phyloP scores from a whole-genome alignment of 2,797 vertebrate species.

The Todus mexicanus region DNA sequence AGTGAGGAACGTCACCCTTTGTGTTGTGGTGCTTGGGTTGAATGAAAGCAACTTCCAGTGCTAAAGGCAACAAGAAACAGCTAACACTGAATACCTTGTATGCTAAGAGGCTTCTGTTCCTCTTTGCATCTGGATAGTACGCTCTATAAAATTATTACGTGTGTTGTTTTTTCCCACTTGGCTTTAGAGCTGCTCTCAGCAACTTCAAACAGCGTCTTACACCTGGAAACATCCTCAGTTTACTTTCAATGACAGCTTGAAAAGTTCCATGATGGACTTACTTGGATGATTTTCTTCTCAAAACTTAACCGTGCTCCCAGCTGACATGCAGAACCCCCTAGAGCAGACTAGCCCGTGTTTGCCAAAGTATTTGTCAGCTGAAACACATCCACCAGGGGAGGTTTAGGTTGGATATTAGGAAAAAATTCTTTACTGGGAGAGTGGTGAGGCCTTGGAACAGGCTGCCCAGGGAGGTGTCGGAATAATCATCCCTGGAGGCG shows the following conservation, averaged over 20 bases:
- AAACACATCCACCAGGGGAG: too few species aligned
- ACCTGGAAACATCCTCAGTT: neutral
- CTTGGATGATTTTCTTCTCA: neutral
- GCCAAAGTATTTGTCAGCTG: neutral
- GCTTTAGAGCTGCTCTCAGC: neutral
- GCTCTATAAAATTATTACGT: neutral
- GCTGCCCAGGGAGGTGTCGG: too few species aligned
- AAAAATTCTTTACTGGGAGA: too few species aligned
- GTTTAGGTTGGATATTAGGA: too few species aligned
- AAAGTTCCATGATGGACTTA: neutral
- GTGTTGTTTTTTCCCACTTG: neutral
- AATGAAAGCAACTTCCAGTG: neutral
- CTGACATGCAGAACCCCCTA: neutral
- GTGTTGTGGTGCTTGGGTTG: accelerated
- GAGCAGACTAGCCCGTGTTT: neutral
- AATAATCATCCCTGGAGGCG: too few species aligned
- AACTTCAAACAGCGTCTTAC: neutral
- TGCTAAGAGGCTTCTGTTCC: neutral
- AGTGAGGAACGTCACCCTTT: neutral
- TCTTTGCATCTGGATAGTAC: neutral
- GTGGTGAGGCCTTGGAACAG: too few species aligned
- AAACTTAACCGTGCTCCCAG: neutral
- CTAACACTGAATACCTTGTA: neutral
- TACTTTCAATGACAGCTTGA: neutral
- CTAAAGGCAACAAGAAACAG: neutral